Percentiles rank a stretch among this genome's conserved stretches.
These are phyloP conservation scores for Babyrousa celebensis DNA, from an alignment of 2,797 vertebrate genomes.

Conservation along the genomic window DNA sequence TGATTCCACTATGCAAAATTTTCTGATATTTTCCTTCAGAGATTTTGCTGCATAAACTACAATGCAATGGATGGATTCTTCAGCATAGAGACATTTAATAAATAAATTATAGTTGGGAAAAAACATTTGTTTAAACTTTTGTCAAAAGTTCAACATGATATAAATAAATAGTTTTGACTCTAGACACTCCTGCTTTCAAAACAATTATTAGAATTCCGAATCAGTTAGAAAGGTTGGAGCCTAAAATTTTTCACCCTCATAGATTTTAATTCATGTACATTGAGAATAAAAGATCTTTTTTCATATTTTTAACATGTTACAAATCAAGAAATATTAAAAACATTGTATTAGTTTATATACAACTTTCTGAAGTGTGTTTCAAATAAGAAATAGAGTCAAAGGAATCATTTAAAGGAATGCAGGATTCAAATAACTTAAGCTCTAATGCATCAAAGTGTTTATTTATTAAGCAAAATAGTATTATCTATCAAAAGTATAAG, in stretches of 20 bases:
- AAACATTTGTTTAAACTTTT: not conserved
- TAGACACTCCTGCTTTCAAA: slow-evolving; percentile 26
- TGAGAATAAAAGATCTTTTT: slow-evolving; percentile 6
- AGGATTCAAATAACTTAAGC: slow-evolving; percentile 48
- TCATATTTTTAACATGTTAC: slow-evolving; percentile 33
- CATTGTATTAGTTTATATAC: not conserved
- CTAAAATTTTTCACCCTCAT: slow-evolving; percentile 13
- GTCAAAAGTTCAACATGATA: not conserved
- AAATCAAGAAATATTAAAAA: slow-evolving; percentile 56
- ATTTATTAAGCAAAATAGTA: not conserved
- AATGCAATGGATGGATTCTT: not conserved
- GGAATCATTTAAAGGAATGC: not conserved
- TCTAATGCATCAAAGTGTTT: not conserved
- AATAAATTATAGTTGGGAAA: not conserved
- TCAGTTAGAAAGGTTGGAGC: not conserved
- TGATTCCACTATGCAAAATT: not conserved
- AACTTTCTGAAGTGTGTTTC: slow-evolving; percentile 4
- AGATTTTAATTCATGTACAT: slow-evolving; percentile 11
- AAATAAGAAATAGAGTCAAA: slow-evolving; percentile 8
- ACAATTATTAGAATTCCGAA: not conserved
- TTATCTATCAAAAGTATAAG: not conserved
- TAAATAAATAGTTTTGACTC: not conserved
- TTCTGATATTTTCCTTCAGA: not conserved
- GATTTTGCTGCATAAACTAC: not conserved
- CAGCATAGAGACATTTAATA: slow-evolving; percentile 1